phyloP scores from a whole-genome alignment of 2,797 vertebrate species.

The Harpagifer antarcticus region DNA sequence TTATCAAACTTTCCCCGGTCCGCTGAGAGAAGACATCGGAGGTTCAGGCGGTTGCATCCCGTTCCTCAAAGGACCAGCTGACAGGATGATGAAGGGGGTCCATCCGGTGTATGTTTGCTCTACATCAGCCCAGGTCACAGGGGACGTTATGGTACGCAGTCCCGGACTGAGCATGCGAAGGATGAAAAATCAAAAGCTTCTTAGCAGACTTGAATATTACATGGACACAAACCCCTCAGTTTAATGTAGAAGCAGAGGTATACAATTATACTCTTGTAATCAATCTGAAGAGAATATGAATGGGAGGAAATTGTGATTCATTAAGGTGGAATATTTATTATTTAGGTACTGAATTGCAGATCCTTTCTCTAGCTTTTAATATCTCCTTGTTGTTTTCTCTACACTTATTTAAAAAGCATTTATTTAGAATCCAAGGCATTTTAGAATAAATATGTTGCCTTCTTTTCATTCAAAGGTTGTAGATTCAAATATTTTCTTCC shows the following conservation, averaged over 20 bases:
- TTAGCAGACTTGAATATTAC: neutral
- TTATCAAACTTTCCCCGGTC: slow-evolving; percentile 43
- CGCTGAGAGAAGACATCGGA: slow-evolving; percentile 44
- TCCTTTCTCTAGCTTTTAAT: neutral
- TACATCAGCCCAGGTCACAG: slow-evolving; percentile 50
- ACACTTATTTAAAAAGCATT: neutral
- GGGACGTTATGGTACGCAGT: slow-evolving; percentile 27
- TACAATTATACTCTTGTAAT: neutral
- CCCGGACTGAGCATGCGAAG: slow-evolving; percentile 28
- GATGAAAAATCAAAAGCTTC: slow-evolving; percentile 30
- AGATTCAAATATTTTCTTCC: no score
- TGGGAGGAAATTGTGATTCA: neutral
- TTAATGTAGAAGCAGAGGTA: neutral
- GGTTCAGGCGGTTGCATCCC: slow-evolving; percentile 11
- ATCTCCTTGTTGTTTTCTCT: neutral
- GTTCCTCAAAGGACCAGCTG: slow-evolving; percentile 53
- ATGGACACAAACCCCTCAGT: neutral
- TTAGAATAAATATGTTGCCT: neutral
- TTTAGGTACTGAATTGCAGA: neutral
- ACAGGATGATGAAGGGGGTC: slow-evolving; percentile 71
- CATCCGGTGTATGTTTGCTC: slow-evolving; percentile 52
- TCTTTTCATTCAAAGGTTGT: neutral
- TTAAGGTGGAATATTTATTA: neutral
- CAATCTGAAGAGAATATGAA: neutral
- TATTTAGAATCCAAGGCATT: neutral